Evolutionary conservation across 2,888 invertebrate species (phyloP).

Genomic region (Plebejus melissa): DNA sequence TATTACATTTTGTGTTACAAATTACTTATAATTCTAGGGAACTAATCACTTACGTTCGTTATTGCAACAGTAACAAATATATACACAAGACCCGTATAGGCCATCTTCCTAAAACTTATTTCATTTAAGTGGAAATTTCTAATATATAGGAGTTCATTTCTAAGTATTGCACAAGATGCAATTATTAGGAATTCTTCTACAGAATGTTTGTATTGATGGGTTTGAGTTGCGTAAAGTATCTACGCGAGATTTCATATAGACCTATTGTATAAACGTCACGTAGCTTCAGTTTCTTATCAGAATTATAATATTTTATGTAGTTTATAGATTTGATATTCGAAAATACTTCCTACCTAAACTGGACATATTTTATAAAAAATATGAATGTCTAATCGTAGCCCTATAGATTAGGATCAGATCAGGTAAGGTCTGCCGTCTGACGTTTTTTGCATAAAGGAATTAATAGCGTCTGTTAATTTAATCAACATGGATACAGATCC

Average conservation of each 20-base stretch:
- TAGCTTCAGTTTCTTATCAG: constrained; percentile 13
- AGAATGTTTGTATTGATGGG: constrained; percentile 12
- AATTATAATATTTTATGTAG: constrained; percentile 10
- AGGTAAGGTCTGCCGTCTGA: background rate
- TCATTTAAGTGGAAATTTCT: constrained; percentile 4
- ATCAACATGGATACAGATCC: constrained; percentile 65
- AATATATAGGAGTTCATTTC: constrained; percentile 17
- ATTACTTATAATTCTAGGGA: background rate
- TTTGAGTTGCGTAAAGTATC: constrained; percentile 18
- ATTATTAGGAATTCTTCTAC: constrained; percentile 13
- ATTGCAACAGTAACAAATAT: constrained; percentile 17
- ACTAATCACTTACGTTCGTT: constrained; percentile 18
- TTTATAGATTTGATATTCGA: background rate
- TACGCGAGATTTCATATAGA: constrained; percentile 1
- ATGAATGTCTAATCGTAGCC: background rate
- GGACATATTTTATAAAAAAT: background rate
- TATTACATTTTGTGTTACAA: background rate
- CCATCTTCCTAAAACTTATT: constrained; percentile 23
- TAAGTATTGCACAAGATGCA: constrained; percentile 8
- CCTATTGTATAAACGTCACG: constrained; percentile 15
- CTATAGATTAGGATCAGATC: background rate
- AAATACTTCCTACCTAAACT: background rate
- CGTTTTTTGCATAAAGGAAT: background rate
- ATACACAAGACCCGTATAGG: constrained; percentile 17
- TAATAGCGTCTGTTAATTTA: background rate